phyloP scores from a whole-genome alignment of 2,888 invertebrate genomes.

The Brachylomia viminalis region DNA sequence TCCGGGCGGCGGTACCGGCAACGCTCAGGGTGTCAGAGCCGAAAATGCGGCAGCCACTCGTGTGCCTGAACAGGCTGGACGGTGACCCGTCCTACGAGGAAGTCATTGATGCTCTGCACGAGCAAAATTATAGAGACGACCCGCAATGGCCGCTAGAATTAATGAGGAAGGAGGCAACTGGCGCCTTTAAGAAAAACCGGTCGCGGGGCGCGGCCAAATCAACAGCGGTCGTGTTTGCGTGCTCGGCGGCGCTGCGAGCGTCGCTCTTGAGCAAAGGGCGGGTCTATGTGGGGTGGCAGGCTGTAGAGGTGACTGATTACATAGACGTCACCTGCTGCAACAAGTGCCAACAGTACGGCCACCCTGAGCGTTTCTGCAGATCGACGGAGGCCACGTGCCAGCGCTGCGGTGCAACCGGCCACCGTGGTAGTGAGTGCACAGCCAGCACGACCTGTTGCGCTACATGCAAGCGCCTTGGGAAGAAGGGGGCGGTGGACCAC shows the following conservation, averaged over 20 bases:
- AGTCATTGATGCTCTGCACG: fast-evolving
- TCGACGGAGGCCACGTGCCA: too few relatives aligned
- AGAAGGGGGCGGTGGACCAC: conserved; percentile 31
- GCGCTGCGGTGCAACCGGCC: too few relatives aligned
- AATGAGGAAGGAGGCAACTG: background rate
- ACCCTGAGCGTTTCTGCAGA: too few relatives aligned
- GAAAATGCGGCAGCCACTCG: fast-evolving
- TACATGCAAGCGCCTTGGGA: conserved; percentile 56
- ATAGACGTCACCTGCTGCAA: too few relatives aligned
- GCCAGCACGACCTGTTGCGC: conserved; percentile 38
- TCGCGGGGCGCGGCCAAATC: background rate
- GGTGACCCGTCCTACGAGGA: background rate
- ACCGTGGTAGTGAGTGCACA: too few relatives aligned
- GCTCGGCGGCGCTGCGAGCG: background rate
- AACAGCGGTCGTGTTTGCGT: fast-evolving
- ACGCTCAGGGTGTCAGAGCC: background rate
- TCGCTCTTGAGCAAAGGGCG: too few relatives aligned
- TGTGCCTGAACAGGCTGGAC: background rate
- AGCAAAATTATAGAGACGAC: background rate
- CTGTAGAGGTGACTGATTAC: too few relatives aligned
- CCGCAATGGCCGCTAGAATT: background rate
- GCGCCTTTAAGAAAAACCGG: conserved; percentile 27
- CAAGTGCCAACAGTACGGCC: too few relatives aligned
- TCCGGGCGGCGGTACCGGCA: background rate
- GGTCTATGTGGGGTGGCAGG: too few relatives aligned